A percentile compares a stretch with the other conserved stretches of the same genome.
Conservation (phyloP, 2,797 vertebrate genomes). For the Tiaroga cobitis region DNA sequence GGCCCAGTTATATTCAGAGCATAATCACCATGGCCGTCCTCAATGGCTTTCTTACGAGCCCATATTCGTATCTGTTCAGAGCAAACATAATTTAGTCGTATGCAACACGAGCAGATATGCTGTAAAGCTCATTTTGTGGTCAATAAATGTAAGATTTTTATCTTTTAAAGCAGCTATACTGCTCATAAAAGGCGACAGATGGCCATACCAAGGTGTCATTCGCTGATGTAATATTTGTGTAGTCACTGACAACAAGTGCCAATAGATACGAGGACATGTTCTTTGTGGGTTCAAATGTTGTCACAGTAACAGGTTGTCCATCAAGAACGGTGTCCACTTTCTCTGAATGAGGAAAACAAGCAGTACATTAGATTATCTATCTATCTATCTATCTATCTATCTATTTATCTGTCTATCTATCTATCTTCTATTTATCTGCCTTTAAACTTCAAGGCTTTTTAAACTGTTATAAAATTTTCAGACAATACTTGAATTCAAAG, state of each 20-base stretch:
- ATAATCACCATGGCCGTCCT: slow-evolving; percentile 73
- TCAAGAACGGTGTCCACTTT: not conserved
- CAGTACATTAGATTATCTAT: not conserved
- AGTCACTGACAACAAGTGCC: slow-evolving; percentile 87
- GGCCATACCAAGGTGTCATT: slow-evolving; percentile 60
- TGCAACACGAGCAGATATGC: not conserved
- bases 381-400: not conserved
- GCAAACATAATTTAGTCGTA: slow-evolving; percentile 22
- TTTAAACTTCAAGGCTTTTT: not conserved
- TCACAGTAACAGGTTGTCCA: slow-evolving; percentile 60
- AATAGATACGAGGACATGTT: slow-evolving; percentile 91
- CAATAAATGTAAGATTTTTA: slow-evolving; percentile 19
- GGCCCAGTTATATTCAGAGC: slow-evolving; percentile 78
- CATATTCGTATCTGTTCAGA: slow-evolving; percentile 86
- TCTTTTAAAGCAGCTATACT: not conserved
- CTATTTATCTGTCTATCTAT: not conserved
- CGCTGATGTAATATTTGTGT: rapidly evolving
- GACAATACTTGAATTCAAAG: not conserved
- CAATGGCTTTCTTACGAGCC: slow-evolving; percentile 81
- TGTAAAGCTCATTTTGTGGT: not conserved
- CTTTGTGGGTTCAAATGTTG: slow-evolving; percentile 76
- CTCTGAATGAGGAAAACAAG: slow-evolving; percentile 62
- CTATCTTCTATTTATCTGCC: not conserved
- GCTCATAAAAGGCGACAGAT: not conserved
- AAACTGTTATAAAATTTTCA: too few species aligned